Base-by-base conservation (phyloP, 2,888 invertebrate species). In the Bembecia ichneumoniformis region DNA sequence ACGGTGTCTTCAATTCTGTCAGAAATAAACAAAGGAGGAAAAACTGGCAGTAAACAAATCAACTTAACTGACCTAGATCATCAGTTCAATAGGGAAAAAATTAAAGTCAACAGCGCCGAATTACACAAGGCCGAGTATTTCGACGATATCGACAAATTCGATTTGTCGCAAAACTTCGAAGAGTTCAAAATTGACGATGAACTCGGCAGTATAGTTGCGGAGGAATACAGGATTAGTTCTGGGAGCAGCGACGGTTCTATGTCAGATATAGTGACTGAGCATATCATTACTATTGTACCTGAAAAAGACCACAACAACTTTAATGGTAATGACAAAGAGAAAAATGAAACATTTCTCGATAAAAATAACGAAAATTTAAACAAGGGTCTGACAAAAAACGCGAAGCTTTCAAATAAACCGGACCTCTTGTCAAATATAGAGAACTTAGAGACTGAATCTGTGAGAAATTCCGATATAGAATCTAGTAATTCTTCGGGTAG, bases 151-250 rank as follows among this genome's bases (percentile, higher is more conserved):
- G 88, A 89, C 67, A 90, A 90, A 62, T 91, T 91, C 65, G 92
- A 92, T 67, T 88, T 93, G 63, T 90, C 92, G 55, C 92, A 93
- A 70, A 93, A 93, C 74, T 94, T 94, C 66, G 94, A 94, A 67
- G 94, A 94, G 68, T 94, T 94, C 71, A 93, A 92, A 67, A 86
- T 94, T 61, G 93, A 93, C 66, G 93, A 93, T 72, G 92, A 93
- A 71, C 89, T 87, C 55, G 79, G 83, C 53, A 82, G 83, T 58
- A 77, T 83, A 54, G 81, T 77, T 56, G 86, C 88, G 58, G 83
- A 87, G 64, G 86, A 87, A 71, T 87, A 87, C 63, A 81, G 84
- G 58, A 88, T 88, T 56, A 87, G 87, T 73, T 84, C 87, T 52
- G 83, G 83, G 36, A 86, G 84, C 71, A 87, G 87, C 63, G 87